A percentile compares a stretch with the other conserved stretches of the same genome.
phyloP scores from a whole-genome alignment of 2,797 vertebrate species.

The Pseudotriccus pelzelni region DNA sequence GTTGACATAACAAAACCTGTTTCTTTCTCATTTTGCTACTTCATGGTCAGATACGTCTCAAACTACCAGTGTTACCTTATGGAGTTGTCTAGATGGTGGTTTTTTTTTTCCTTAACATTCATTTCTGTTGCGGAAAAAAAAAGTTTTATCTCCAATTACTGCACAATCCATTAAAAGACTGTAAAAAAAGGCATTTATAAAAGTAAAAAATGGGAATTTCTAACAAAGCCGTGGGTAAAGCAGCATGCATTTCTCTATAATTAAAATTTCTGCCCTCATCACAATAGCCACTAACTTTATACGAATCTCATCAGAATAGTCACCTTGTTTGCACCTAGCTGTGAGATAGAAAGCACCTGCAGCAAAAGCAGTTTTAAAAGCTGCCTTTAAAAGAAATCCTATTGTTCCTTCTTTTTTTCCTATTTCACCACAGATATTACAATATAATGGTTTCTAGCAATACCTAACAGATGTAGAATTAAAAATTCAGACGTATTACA shows the following conservation, averaged over 20 bases:
- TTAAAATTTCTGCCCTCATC: conserved; percentile 8
- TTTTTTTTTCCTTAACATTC: neutral
- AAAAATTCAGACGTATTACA: neutral
- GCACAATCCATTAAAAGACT: neutral
- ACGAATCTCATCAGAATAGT: neutral
- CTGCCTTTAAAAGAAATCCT: conserved; percentile 5
- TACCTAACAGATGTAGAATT: neutral
- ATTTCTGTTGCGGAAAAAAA: neutral
- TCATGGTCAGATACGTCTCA: neutral
- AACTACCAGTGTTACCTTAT: neutral
- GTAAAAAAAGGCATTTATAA: neutral
- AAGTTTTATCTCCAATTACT: neutral
- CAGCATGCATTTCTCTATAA: neutral
- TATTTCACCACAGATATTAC: neutral
- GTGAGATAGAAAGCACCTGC: neutral
- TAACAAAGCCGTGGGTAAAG: neutral
- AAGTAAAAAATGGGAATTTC: neutral
- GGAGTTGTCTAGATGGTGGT: neutral
- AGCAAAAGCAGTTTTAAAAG: conserved; percentile 14
- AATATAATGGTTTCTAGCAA: neutral
- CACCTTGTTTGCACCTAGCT: neutral
- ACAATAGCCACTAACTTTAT: neutral
- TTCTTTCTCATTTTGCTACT: neutral
- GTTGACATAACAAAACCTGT: neutral
- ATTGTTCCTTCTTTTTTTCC: neutral